Evolutionary conservation across 2,113 vertebrate genomes (phyloP).

Genomic region (Speoplatyrhinus poulsoni): DNA sequence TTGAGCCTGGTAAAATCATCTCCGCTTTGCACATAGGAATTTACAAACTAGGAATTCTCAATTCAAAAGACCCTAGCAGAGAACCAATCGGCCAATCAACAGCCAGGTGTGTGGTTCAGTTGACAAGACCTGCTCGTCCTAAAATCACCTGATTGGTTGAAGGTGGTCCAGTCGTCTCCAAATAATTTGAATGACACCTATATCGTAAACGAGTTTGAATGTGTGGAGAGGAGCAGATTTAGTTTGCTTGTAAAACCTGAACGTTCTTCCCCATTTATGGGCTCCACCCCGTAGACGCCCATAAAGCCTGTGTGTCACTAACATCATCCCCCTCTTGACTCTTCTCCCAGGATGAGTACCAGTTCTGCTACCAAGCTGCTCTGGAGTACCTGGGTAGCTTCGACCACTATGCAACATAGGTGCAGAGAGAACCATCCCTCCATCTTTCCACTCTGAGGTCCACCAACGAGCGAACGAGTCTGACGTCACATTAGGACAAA

Average conservation of each 20-base stretch:
- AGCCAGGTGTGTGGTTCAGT: no score
- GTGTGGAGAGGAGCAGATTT: not conserved
- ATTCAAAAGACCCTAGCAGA: no score
- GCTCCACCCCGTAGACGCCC: not conserved
- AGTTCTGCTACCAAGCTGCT: slow-evolving; percentile 96
- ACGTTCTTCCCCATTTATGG: not conserved
- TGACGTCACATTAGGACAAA: slow-evolving; percentile 37
- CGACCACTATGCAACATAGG: slow-evolving; percentile 98
- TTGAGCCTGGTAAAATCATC: no score
- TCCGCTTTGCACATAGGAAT: no score
- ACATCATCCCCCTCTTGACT: not conserved
- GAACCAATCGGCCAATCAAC: no score
- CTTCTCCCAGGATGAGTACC: slow-evolving; percentile 87
- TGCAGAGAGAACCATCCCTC: slow-evolving; percentile 49
- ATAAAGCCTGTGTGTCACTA: not conserved
- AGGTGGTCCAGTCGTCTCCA: no score
- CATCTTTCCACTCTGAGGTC: slow-evolving; percentile 55
- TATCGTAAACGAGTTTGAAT: no score
- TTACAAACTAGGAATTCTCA: no score
- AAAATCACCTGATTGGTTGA: no score
- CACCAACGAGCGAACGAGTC: slow-evolving; percentile 39
- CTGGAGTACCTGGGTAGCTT: slow-evolving; percentile 96
- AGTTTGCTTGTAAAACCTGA: not conserved
- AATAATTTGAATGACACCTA: no score
- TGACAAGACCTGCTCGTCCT: no score